Percentiles rank a stretch among this genome's conserved stretches.
These are phyloP conservation scores for Tyto alba DNA, from an alignment of 2,113 vertebrate species.

Conservation along the genomic window DNA sequence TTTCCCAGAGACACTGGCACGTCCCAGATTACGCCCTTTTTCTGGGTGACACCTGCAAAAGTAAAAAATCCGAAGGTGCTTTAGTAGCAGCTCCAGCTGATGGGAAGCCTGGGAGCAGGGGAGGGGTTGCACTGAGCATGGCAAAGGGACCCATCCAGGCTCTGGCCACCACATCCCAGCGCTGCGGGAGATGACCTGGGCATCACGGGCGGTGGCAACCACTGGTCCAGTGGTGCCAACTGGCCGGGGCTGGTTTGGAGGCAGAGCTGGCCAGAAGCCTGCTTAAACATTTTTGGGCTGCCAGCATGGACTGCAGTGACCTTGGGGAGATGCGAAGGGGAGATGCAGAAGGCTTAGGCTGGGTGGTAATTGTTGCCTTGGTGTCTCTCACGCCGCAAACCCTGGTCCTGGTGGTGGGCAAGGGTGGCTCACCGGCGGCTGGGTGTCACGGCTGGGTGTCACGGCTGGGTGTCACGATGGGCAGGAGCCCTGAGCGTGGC, in stretches of 20 bases:
- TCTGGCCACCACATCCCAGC: background rate
- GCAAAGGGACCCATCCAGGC: background rate
- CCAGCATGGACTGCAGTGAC: background rate
- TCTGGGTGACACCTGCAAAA: background rate
- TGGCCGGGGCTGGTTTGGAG: background rate
- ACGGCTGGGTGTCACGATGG: background rate
- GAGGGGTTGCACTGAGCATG: background rate
- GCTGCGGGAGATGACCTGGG: background rate
- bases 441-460: background rate
- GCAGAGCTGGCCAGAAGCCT: background rate
- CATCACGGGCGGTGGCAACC: background rate
- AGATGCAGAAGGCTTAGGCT: background rate
- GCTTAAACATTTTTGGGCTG: background rate
- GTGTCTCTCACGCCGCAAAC: background rate
- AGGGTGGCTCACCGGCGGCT: accelerated
- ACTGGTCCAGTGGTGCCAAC: background rate
- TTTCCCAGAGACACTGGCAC: background rate
- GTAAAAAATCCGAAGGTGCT: background rate
- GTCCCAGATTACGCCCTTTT: background rate
- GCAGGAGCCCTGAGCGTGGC: background rate
- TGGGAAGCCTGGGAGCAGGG: background rate
- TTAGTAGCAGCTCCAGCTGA: background rate
- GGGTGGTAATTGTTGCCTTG: background rate
- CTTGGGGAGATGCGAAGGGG: background rate
- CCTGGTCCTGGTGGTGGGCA: accelerated